Conservation (phyloP, 2,797 vertebrate genomes). For the Microctenopoma stevenorrisi region DNA sequence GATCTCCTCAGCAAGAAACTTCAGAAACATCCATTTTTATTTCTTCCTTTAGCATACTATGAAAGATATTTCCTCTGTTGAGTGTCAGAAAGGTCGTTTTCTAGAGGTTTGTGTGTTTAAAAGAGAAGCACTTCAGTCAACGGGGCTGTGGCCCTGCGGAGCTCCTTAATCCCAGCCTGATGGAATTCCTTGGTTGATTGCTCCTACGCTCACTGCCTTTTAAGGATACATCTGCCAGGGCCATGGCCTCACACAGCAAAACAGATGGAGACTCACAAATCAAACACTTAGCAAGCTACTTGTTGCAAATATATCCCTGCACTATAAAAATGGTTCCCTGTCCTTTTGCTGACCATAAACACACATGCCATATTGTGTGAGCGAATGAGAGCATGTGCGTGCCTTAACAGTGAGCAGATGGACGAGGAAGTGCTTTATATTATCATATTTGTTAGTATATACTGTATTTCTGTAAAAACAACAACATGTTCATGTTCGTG, state of each 20-base stretch:
- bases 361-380: slow-evolving; percentile 50
- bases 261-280: slow-evolving; percentile 82
- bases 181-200: slow-evolving; percentile 84
- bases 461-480: slow-evolving; percentile 7
- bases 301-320: slow-evolving; percentile 62
- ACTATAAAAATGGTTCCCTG: slow-evolving; percentile 55
- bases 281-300: slow-evolving; percentile 74
- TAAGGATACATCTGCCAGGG: slow-evolving; percentile 84
- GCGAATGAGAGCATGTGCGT: slow-evolving; percentile 35
- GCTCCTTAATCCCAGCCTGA: slow-evolving; percentile 77
- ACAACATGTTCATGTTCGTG: slow-evolving; percentile 12
- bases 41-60: neutral
- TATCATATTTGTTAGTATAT: slow-evolving; percentile 10
- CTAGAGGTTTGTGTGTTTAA: slow-evolving; percentile 49
- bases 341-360: slow-evolving; percentile 70
- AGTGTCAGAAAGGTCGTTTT: slow-evolving; percentile 15
- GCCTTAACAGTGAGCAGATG: slow-evolving; percentile 32
- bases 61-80: neutral
- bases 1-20: slow-evolving; percentile 19
- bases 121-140: slow-evolving; percentile 51
- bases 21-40: slow-evolving; percentile 4
- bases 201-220: slow-evolving; percentile 84
- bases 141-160: slow-evolving; percentile 52
- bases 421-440: slow-evolving; percentile 23
- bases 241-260: slow-evolving; percentile 65